A percentile compares a stretch with the other conserved stretches of the same genome.
phyloP scores from a whole-genome alignment of 2,888 invertebrate species.

The Patella depressa region DNA sequence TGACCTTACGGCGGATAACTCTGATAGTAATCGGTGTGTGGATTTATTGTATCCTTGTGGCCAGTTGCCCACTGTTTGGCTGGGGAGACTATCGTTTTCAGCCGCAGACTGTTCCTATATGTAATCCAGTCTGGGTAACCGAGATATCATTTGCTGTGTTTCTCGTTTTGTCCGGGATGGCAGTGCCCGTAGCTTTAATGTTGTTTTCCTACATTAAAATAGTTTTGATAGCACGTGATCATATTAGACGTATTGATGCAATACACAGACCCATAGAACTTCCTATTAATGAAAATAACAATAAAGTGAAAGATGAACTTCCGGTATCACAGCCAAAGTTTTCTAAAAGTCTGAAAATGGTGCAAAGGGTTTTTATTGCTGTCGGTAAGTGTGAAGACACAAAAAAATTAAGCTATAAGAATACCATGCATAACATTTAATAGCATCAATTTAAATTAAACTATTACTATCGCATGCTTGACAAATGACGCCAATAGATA shows the following conservation, averaged over 20 bases:
- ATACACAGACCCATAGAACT: constrained; percentile 33
- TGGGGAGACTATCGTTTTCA: constrained; percentile 58
- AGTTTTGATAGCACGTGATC: constrained; percentile 41
- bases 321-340: constrained; percentile 14
- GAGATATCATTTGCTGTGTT: constrained; percentile 36
- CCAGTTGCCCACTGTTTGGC: constrained; percentile 47
- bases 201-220: constrained; percentile 41
- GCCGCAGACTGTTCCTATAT: constrained; percentile 54
- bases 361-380: constrained; percentile 45
- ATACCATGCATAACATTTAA: no score
- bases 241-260: constrained; percentile 38
- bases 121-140: constrained; percentile 40
- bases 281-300: background rate
- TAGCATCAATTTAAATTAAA: no score
- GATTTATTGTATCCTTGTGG: constrained; percentile 47
- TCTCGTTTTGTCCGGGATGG: constrained; percentile 38
- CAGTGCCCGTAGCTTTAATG: constrained; percentile 41
- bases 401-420: no score
- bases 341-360: constrained; percentile 37
- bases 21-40: constrained; percentile 42
- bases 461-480: no score
- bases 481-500: no score
- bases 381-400: constrained; percentile 37
- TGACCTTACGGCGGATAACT: constrained; percentile 25
- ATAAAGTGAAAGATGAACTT: background rate